Conservation (phyloP, 2,797 vertebrate genomes). For the Novumbra hubbsi region DNA sequence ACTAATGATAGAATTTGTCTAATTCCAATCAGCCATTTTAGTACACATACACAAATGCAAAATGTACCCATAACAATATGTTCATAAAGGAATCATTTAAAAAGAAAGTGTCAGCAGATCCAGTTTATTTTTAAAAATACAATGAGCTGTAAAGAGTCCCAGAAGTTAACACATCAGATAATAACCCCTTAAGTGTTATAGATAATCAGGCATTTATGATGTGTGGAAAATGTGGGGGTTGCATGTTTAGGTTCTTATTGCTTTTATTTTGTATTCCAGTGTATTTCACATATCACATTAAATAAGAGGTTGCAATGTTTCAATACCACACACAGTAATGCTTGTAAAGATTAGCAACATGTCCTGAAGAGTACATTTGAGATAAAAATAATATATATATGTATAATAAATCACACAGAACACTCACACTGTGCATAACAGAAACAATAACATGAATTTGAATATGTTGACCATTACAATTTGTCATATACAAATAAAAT, state of each 20-base stretch:
- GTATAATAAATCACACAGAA: conserved; percentile 1
- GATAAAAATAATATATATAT: too few relatives aligned
- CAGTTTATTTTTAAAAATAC: not conserved
- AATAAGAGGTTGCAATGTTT: conserved; percentile 19
- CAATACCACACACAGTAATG: conserved; percentile 38
- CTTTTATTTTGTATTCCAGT: conserved; percentile 40
- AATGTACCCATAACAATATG: conserved; percentile 29
- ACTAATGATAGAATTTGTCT: not conserved
- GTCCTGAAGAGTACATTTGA: conserved; percentile 3
- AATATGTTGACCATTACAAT: conserved; percentile 5
- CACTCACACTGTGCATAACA: conserved; percentile 1
- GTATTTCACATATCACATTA: conserved; percentile 25
- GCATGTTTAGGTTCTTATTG: conserved; percentile 34
- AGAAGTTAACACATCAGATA: not conserved
- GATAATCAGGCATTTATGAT: not conserved
- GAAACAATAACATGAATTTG: conserved; percentile 7
- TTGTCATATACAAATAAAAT: conserved; percentile 25
- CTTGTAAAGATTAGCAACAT: conserved; percentile 34
- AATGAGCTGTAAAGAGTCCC: not conserved
- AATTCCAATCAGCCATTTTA: conserved; percentile 12
- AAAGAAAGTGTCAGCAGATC: conserved; percentile 5
- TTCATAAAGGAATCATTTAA: conserved; percentile 11
- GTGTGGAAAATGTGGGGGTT: not conserved
- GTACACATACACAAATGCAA: conserved; percentile 29
- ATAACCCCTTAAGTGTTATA: not conserved